phyloP scores from a whole-genome alignment of 1,140 invertebrate species.

The Diabrotica undecimpunctata region DNA sequence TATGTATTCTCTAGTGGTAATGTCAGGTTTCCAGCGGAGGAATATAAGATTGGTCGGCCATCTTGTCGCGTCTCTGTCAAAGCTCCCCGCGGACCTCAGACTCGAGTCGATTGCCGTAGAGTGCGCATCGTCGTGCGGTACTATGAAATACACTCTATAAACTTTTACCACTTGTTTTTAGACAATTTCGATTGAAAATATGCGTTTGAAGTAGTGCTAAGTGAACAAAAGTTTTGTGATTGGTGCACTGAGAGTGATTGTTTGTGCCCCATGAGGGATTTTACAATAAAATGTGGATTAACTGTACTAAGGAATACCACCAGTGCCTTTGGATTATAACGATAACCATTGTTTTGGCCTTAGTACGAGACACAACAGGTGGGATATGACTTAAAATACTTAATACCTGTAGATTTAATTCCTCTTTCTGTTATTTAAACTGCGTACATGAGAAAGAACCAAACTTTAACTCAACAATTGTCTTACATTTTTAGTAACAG shows the following conservation, averaged over 20 bases:
- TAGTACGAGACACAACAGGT: slow-evolving; percentile 29
- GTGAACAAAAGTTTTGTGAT: slow-evolving; percentile 14
- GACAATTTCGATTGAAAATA: not conserved
- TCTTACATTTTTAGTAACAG: no score
- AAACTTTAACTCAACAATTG: no score
- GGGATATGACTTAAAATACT: slow-evolving; percentile 12
- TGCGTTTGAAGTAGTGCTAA: slow-evolving; percentile 31
- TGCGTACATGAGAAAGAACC: no score
- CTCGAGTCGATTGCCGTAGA: slow-evolving; percentile 30
- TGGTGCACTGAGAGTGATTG: slow-evolving; percentile 28
- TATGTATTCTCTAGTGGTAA: not conserved
- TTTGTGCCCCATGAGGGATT: slow-evolving; percentile 45
- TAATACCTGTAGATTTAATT: not conserved
- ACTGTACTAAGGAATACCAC: slow-evolving; percentile 43
- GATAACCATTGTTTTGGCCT: slow-evolving; percentile 26
- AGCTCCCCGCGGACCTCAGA: slow-evolving; percentile 29
- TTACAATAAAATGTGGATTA: slow-evolving; percentile 47
- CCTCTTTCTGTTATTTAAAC: no score
- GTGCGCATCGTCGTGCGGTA: slow-evolving; percentile 28
- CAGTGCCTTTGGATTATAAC: slow-evolving; percentile 46
- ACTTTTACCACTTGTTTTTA: not conserved
- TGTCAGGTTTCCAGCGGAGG: slow-evolving; percentile 28
- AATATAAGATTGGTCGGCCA: slow-evolving; percentile 34
- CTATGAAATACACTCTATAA: slow-evolving; percentile 1
- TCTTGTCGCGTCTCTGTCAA: slow-evolving; percentile 35